Evolutionary conservation across 1,140 invertebrate species (phyloP), one percentile per base, ranked within the genome.

Genomic region (Eupristina koningsbergeri): DNA sequence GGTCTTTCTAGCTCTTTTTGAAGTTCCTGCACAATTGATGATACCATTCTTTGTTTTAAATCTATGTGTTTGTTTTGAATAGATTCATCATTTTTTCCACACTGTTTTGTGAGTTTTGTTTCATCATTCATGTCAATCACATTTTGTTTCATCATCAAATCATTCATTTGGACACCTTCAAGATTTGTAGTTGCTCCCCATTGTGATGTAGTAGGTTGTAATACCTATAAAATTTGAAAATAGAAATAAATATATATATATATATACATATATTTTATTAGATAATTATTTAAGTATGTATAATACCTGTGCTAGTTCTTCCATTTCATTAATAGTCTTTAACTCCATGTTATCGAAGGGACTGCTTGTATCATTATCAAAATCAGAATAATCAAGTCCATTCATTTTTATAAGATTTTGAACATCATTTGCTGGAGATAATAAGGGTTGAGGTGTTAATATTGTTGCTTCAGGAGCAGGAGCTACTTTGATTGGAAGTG

Each of bases 291-390:
- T 39, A 17, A 0, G 19, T 69, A 39, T n/a, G 3, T 41, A 5
- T 58, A 75, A 86, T 82, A 89, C 92, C 91, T 96, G 95, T 9
- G 96, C 96, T 69, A 98, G 92, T 90, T 97, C 95, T 91, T 97
- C 96, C 93, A 97, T 94, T 90, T 97, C 97, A 92, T 98, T 97
- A 64, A 98, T 96, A 58, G 96, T 97, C 92, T 98, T 97, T 45
- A 98, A 89, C 93, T 97, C 97, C 91, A 97, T 95, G 93, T 97
- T 97, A 93, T 98, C 97, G 92, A 98, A 98, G 0, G 97, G 97
- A 89, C 96, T 97, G 29, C 96, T 97, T 74, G 96, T 97, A 89
- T 97, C 96, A 89, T 96, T 95, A 91, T 98, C 97, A 93, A 98
- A 98, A 89, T 97, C 96, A 64, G 95, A 95, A 88, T 94, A 95